phyloP scores from a whole-genome alignment of 37 sponge, comb jelly and placozoan genomes.

The Beroe forskalii region DNA sequence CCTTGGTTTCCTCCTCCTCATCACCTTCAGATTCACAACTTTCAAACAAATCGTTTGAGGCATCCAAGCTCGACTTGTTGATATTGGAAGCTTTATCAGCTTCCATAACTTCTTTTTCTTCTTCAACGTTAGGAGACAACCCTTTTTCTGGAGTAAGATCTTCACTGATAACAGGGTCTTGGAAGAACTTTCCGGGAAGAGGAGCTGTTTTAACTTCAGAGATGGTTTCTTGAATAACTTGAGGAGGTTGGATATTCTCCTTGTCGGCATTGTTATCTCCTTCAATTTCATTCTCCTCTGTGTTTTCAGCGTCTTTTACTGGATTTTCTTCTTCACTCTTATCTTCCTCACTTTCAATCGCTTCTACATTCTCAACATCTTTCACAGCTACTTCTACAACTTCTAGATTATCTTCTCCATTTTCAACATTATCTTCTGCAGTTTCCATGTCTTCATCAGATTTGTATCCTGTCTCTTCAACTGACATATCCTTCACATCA shows the following conservation, averaged over 20 bases:
- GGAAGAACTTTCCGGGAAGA: neutral
- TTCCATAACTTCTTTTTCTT: conserved; percentile 11
- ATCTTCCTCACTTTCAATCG: neutral
- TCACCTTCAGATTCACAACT: conserved; percentile 3
- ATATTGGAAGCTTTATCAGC: neutral
- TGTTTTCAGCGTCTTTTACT: neutral
- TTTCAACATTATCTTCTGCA: neutral
- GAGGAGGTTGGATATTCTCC: neutral
- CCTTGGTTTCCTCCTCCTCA: neutral
- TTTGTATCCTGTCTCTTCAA: neutral
- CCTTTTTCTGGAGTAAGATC: neutral
- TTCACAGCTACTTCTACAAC: neutral
- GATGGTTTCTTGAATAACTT: neutral
- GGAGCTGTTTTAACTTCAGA: neutral
- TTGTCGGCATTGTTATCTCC: neutral
- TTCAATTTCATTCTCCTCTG: neutral
- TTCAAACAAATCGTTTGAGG: conserved; percentile 2
- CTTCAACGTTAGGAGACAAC: neutral
- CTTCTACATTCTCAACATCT: neutral
- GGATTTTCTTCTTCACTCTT: neutral
- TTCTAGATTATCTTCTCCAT: neutral
- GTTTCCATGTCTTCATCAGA: neutral
- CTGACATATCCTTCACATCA: neutral
- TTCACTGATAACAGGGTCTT: neutral
- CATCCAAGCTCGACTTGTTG: neutral